Conservation (phyloP, 2,888 invertebrate genomes). For the Lepas anatifera region DNA sequence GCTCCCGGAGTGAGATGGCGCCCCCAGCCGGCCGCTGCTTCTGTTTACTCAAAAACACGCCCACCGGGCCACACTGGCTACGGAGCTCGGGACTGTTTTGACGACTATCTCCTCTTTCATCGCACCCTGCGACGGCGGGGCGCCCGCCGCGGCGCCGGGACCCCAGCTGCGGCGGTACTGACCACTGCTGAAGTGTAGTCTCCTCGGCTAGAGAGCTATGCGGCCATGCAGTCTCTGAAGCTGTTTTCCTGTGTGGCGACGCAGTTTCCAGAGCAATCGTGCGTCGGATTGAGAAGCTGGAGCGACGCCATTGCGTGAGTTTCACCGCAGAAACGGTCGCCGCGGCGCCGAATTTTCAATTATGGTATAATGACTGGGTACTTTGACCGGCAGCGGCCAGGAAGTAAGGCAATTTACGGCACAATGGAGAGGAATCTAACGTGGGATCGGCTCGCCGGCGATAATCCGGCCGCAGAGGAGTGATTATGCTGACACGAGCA, state of each 20-base stretch:
- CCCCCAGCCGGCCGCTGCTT: not conserved
- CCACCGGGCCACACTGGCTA: not conserved
- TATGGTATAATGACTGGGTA: not conserved
- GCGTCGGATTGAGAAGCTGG: too few relatives aligned
- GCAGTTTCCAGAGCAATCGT: too few relatives aligned
- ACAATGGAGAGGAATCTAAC: conserved; percentile 1
- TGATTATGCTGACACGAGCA: too few relatives aligned
- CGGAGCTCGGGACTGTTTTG: not conserved
- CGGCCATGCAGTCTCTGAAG: too few relatives aligned
- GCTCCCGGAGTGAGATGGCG: not conserved
- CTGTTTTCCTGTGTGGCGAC: too few relatives aligned
- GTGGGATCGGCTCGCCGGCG: not conserved
- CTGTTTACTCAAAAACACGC: conserved; percentile 10
- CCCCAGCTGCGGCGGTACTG: too few relatives aligned
- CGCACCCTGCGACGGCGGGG: not conserved
- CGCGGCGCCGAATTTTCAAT: not conserved
- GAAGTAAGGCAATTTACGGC: not conserved
- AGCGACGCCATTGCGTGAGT: too few relatives aligned
- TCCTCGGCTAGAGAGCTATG: too few relatives aligned
- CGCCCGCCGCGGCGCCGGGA: too few relatives aligned
- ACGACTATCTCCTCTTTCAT: not conserved
- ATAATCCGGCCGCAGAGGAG: not conserved
- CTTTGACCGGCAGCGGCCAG: not conserved
- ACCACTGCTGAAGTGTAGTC: too few relatives aligned
- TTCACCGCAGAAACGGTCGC: too few relatives aligned